Evolutionary conservation across 53 echinoderm and acorn worm genomes (phyloP).

Genomic region (Stichopus horrens): DNA sequence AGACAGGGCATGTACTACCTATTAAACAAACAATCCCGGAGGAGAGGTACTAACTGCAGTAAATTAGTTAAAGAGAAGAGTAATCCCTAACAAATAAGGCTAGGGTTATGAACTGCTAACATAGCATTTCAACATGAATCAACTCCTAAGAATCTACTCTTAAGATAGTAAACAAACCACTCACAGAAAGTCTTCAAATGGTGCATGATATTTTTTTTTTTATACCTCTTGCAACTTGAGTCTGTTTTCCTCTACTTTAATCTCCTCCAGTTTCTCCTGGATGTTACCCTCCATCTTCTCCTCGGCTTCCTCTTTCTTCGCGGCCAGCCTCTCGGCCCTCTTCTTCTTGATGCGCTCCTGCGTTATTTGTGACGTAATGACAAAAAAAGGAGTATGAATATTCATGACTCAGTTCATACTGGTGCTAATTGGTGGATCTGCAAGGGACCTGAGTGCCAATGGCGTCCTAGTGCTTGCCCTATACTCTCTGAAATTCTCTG

Average conservation of each 20-base stretch:
- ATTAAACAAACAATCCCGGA: too few species aligned
- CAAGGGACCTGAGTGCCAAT: not conserved
- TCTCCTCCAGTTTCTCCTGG: constrained; percentile 72
- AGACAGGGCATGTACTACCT: too few species aligned
- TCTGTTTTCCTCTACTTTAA: constrained; percentile 74
- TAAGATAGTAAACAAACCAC: too few species aligned
- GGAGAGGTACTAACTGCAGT: too few species aligned
- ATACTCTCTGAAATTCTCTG: too few species aligned
- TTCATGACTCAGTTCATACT: not conserved
- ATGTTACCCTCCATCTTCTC: constrained; percentile 71
- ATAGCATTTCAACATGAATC: too few species aligned
- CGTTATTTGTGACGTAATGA: not conserved
- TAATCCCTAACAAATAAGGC: too few species aligned
- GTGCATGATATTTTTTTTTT: not conserved
- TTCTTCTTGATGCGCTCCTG: constrained; percentile 86
- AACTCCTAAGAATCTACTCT: too few species aligned
- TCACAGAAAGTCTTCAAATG: too few species aligned
- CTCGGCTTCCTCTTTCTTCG: constrained; percentile 69
- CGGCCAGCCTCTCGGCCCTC: constrained; percentile 75
- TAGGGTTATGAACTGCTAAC: too few species aligned
- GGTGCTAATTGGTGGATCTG: not conserved
- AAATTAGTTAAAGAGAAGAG: too few species aligned
- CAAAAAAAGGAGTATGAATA: not conserved
- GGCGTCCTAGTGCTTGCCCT: too few species aligned
- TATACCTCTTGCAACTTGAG: constrained; percentile 80